Evolutionary conservation across 1,140 invertebrate species (phyloP).

Genomic region (Nebria ingens): DNA sequence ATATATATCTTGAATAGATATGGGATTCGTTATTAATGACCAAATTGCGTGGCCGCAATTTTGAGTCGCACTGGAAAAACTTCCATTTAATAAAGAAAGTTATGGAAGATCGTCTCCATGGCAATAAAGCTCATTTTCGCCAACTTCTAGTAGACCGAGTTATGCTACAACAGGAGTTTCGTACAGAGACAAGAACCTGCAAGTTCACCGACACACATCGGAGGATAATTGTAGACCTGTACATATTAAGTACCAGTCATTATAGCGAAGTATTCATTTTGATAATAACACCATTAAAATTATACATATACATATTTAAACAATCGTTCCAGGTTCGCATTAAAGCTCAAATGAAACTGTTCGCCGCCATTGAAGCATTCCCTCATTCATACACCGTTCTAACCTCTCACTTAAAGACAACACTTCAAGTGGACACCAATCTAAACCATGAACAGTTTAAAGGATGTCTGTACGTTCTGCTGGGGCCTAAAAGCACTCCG

Average conservation of each 20-base stretch:
- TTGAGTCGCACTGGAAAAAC: slow-evolving; percentile 45
- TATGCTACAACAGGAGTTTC: slow-evolving; percentile 54
- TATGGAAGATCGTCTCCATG: slow-evolving; percentile 49
- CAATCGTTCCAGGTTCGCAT: slow-evolving; percentile 44
- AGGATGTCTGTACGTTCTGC: slow-evolving; percentile 67
- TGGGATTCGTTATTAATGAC: slow-evolving; percentile 49
- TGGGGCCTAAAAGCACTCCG: slow-evolving; percentile 50
- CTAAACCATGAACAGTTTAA: slow-evolving; percentile 63
- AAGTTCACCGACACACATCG: slow-evolving; percentile 47
- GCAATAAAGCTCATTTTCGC: slow-evolving; percentile 50
- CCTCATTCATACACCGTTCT: slow-evolving; percentile 50
- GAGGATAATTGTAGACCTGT: slow-evolving; percentile 49
- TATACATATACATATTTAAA: background rate
- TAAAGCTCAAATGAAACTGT: slow-evolving; percentile 51
- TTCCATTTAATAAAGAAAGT: slow-evolving; percentile 48
- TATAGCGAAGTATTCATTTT: slow-evolving; percentile 63
- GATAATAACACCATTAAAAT: background rate
- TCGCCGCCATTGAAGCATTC: slow-evolving; percentile 38
- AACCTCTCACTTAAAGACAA: slow-evolving; percentile 46
- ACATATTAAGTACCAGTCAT: slow-evolving; percentile 52
- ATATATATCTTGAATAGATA: slow-evolving; percentile 39
- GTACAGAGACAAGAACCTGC: slow-evolving; percentile 35
- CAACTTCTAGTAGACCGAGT: slow-evolving; percentile 53
- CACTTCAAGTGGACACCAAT: slow-evolving; percentile 46
- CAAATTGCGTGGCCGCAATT: slow-evolving; percentile 39